These are phyloP conservation scores for Pipistrellus kuhlii DNA, from an alignment of 2,797 vertebrate species.

Conservation along the genomic window DNA sequence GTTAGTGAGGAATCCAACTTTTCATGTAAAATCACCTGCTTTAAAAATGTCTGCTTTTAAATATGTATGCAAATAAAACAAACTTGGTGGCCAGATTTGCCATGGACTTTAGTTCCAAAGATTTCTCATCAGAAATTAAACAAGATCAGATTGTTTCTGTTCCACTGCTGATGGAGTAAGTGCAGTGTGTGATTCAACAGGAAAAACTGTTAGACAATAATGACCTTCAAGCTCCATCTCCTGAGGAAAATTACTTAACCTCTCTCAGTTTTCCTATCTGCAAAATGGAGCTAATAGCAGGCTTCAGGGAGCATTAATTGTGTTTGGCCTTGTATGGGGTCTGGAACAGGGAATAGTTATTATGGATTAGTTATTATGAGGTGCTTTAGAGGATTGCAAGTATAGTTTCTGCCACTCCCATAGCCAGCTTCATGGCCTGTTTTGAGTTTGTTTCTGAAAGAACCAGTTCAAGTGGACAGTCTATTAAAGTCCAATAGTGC, in stretches of 20 bases:
- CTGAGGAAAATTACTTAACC: not conserved
- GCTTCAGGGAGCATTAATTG: not conserved
- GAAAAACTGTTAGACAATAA: not conserved
- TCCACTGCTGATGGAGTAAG: not conserved
- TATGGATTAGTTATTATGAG: not conserved
- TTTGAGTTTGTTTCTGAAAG: conserved; percentile 4
- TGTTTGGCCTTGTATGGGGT: not conserved
- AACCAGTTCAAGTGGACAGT: not conserved
- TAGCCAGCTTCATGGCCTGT: not conserved
- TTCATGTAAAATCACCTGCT: not conserved
- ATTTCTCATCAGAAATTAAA: not conserved
- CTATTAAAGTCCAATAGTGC: not conserved
- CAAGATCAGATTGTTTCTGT: not conserved
- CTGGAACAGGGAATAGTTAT: not conserved
- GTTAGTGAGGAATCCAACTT: conserved; percentile 5
- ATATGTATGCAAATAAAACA: not conserved
- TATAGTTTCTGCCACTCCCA: not conserved
- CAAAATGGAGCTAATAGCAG: not conserved
- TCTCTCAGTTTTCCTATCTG: not conserved
- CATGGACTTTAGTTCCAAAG: not conserved
- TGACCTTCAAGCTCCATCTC: not conserved
- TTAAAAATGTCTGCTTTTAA: not conserved
- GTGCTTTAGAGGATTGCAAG: not conserved
- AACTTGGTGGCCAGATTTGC: not conserved
- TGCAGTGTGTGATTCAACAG: not conserved